These are phyloP conservation scores for Synodontis membranacea DNA, from an alignment of 2,113 vertebrate species.

Conservation along the genomic window DNA sequence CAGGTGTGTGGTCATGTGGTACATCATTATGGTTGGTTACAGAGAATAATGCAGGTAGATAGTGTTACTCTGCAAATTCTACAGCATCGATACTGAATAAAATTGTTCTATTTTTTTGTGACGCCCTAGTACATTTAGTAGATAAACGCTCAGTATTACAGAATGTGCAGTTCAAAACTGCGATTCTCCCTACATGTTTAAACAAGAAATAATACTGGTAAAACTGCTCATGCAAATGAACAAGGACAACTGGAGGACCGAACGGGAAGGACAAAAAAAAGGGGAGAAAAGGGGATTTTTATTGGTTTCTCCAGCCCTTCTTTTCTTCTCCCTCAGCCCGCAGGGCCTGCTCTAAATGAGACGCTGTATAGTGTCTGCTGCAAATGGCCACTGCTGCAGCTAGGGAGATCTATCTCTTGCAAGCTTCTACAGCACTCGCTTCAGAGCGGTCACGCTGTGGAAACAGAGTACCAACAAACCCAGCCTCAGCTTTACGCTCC, in stretches of 20 bases:
- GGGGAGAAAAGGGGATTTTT: not conserved
- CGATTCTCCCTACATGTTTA: not conserved
- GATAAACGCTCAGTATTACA: not conserved
- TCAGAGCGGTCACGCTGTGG: constrained; percentile 33
- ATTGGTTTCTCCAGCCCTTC: not conserved
- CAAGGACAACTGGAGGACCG: not conserved
- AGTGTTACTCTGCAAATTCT: not conserved
- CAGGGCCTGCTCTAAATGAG: constrained; percentile 26
- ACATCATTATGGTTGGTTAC: not conserved
- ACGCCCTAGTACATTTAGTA: not conserved
- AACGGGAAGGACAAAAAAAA: not conserved
- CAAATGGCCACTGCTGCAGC: constrained; percentile 43
- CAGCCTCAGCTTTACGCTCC: constrained; percentile 2
- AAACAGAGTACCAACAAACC: constrained; percentile 22
- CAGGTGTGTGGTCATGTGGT: not conserved
- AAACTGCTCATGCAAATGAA: too few species aligned
- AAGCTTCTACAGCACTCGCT: constrained; percentile 24
- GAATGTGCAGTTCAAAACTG: not conserved
- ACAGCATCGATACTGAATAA: not conserved
- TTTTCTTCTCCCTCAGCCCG: not conserved
- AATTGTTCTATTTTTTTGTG: not conserved
- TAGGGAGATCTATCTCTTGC: constrained; percentile 30
- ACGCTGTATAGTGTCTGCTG: constrained; percentile 30
- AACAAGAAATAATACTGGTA: not conserved
- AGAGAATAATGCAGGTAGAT: not conserved